Percentiles rank a stretch among this genome's conserved stretches.
These are phyloP conservation scores for Eonycteris spelaea DNA, from an alignment of 2,113 vertebrate species.

Conservation along the genomic window DNA sequence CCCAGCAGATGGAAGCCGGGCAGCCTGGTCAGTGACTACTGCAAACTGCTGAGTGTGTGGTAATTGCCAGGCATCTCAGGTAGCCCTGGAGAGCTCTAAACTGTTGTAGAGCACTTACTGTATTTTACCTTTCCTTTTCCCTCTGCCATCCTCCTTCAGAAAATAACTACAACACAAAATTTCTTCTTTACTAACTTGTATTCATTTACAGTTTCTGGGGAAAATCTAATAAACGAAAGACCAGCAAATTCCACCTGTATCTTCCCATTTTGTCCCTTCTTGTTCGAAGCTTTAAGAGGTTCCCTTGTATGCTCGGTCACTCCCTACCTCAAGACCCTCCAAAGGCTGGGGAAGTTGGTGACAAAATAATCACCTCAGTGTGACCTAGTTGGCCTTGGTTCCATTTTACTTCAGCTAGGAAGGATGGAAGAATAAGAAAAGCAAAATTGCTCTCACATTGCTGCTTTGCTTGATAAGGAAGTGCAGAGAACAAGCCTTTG, in stretches of 20 bases:
- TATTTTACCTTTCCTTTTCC: conserved; percentile 43
- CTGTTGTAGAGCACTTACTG: conserved; percentile 51
- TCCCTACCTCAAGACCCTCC: background rate
- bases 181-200: conserved; percentile 59
- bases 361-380: conserved; percentile 41
- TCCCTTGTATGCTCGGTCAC: background rate
- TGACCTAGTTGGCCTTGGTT: conserved; percentile 39
- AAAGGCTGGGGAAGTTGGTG: conserved; percentile 37
- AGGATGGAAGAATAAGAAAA: conserved; percentile 19
- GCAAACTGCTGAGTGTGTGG: conserved; percentile 71
- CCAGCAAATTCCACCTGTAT: background rate
- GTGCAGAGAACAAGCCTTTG: background rate
- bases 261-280: conserved; percentile 16
- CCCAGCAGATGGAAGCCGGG: conserved; percentile 62
- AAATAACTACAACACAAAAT: conserved; percentile 37
- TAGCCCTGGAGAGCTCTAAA: conserved; percentile 71
- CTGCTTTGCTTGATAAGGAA: conserved; percentile 42
- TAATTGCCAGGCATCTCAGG: conserved; percentile 71
- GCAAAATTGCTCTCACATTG: conserved; percentile 47
- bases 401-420: conserved; percentile 52
- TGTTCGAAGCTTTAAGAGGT: conserved; percentile 9
- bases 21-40: conserved; percentile 58
- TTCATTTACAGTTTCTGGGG: conserved; percentile 49
- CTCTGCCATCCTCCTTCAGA: conserved; percentile 27
- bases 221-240: conserved; percentile 46